Percentiles rank a stretch among this genome's conserved stretches.
phyloP scores from a whole-genome alignment of 2,888 invertebrate species.

The Clivina fossor region DNA sequence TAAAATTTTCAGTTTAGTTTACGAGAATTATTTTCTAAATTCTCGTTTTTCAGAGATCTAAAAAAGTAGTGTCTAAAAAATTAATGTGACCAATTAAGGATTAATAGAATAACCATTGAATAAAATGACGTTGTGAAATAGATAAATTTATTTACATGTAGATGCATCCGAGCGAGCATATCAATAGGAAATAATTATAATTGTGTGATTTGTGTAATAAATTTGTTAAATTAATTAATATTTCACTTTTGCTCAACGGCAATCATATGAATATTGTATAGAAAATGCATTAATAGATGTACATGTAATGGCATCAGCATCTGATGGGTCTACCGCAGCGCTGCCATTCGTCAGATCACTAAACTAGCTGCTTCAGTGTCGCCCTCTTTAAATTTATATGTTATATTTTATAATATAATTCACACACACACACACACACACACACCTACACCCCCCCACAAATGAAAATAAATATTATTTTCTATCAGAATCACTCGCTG shows the following conservation, averaged over 20 bases:
- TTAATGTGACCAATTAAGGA: too few relatives aligned
- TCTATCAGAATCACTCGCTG: slow-evolving; percentile 15
- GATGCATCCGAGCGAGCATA: too few relatives aligned
- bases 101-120: too few relatives aligned
- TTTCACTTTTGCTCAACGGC: slow-evolving; percentile 18
- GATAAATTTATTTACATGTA: too few relatives aligned
- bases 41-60: too few relatives aligned
- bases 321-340: slow-evolving; percentile 16
- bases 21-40: too few relatives aligned
- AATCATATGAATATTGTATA: slow-evolving; percentile 17
- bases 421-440: not conserved
- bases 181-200: slow-evolving; percentile 22
- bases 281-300: slow-evolving; percentile 21
- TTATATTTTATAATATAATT: slow-evolving; percentile 17
- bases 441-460: not conserved
- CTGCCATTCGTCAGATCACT: slow-evolving; percentile 15
- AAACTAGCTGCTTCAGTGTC: slow-evolving; percentile 2
- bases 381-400: slow-evolving; percentile 27
- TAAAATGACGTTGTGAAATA: too few relatives aligned
- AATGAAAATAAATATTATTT: slow-evolving; percentile 6
- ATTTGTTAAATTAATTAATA: slow-evolving; percentile 29
- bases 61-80: too few relatives aligned
- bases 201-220: slow-evolving; percentile 24
- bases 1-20: too few relatives aligned
- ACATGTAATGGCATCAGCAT: slow-evolving; percentile 21